Base-by-base conservation (phyloP, 35 echinoderm and acorn worm genomes). In the Ophioderma brevispina region DNA sequence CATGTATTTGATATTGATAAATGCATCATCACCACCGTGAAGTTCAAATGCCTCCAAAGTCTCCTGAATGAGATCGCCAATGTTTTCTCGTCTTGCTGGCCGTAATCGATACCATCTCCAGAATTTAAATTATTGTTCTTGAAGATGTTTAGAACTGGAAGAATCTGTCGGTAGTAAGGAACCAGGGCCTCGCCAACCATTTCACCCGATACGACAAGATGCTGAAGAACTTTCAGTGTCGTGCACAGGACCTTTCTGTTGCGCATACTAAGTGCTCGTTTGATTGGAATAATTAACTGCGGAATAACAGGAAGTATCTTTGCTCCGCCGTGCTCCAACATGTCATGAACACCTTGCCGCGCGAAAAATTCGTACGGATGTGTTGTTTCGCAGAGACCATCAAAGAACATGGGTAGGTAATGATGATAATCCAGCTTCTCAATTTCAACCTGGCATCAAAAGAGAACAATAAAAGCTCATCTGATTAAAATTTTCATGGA, bases 1-100 rank as follows among this genome's bases (percentile, higher is more conserved):
- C 96, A 98, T 98, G 80, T 98, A 98, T 81, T 98, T 98, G 49
- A 98, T 98, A 75, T 98, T 98, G 63, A 98, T 98, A 88, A 95
- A 98, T 37, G 96, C 96, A 86, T 98, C 96, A 31, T 93, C 90
- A 18, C 96, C 96, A 18, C 96, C 96, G 39, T 98, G 77, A 35
- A 38, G 89, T 87, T 99, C 97, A 89, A 99, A 95, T 8, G 93
- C 93, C 82, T 90, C 93, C 46, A 99, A 81, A 3, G 91, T 93
- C 82, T 99, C 97, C 39, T 99, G 93, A 33, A 99, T 92, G 1
- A 99, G 83, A 64, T 92, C 91, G 3, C 97, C 97, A 49, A 99
- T 86, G 34, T 99, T 99, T 75, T 93, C 94, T 88, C 97, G 87
- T 80, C 84, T 99, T 99, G 97, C 84, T 99, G 97, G 33, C 97